Percentiles rank a stretch among this genome's conserved stretches.
Conservation (phyloP, 2,797 vertebrate species). For the Lepus oiostolus region DNA sequence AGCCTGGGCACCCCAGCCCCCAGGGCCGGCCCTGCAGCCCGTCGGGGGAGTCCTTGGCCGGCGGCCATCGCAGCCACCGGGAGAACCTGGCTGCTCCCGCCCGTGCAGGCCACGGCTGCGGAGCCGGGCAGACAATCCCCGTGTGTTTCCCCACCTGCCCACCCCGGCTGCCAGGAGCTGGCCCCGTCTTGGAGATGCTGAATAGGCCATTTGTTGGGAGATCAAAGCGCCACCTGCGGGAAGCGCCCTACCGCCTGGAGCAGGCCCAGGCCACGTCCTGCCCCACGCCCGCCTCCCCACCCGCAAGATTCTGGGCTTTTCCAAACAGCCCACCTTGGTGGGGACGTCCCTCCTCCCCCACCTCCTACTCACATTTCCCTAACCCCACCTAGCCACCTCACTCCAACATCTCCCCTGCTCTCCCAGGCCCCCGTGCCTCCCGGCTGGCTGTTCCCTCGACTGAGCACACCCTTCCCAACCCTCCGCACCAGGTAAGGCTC, state of each 20-base stretch:
- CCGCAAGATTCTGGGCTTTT: constrained; percentile 44
- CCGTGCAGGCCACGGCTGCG: background rate
- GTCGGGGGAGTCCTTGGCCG: constrained; percentile 20
- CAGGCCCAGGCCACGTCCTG: constrained; percentile 70
- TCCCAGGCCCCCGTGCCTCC: rapidly evolving
- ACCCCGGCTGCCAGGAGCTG: constrained; percentile 63
- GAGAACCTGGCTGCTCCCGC: background rate
- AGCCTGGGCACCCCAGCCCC: background rate
- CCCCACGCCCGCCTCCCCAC: background rate
- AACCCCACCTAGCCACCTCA: background rate
- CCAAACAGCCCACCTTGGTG: constrained; percentile 70
- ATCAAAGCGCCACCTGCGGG: constrained; percentile 83
- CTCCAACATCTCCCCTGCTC: rapidly evolving
- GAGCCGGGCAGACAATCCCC: constrained; percentile 58
- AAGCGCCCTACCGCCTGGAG: constrained; percentile 55
- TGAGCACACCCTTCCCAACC: background rate
- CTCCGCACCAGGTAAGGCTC: background rate
- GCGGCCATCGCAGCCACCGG: background rate
- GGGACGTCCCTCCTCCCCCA: background rate
- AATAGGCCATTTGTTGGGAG: constrained; percentile 80
- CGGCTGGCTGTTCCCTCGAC: rapidly evolving
- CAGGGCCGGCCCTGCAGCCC: background rate
- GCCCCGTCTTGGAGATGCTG: constrained; percentile 70
- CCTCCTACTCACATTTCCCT: background rate
- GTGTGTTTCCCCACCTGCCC: constrained; percentile 73